Base-by-base conservation (phyloP, 2,888 invertebrate species). In the Scrobipalpa atriplicella region DNA sequence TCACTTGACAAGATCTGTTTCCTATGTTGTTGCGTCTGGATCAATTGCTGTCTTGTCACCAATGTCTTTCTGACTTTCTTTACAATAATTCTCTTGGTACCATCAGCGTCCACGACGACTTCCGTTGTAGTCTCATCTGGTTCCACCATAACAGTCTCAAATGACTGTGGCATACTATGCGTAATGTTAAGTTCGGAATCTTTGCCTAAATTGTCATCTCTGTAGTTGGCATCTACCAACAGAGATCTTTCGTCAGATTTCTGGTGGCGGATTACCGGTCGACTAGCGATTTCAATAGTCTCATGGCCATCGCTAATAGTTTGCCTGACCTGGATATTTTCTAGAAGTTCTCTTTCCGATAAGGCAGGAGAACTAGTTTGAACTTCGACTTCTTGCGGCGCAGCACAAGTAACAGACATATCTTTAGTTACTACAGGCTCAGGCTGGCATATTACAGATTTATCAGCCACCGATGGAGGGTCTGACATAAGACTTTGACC, bases 101-200 rank as follows among this genome's bases (percentile, higher is more conserved):
- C 97, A 81, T 97, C 97, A 18, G 96, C 94, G 76, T 96, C 96
- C 0, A 95, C 94, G n/a, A 96, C 94, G 2, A 97, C 95, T 86
- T 96, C 96, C 0, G 97, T 97, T 0, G 96, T 96, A 1, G 96
- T 96, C 80, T 96, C 96, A 81, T 96, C 96, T 0, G 97, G 97
- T 82, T 97, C 96, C 0, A 96, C 94, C 81, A 97, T 94, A 5
- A 96, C 94, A 0, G 97, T 97, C 85, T 97, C 97, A 78, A 97
- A 97, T 0, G 96, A 94, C 75, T 96, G 95, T 0, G 96, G 96
- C 39, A 95, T 88, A 63, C 95, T 95, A 78, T 96, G 96, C 9
- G 95, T 93, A 43, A 97, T 96, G 75, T 94, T 95, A 16, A 97
- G 81, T 75, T 96, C 95, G 0, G 96, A 94, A 65, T 94, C 94